Evolutionary conservation across 2,888 invertebrate genomes (phyloP).

Genomic region (Agrotis segetum): DNA sequence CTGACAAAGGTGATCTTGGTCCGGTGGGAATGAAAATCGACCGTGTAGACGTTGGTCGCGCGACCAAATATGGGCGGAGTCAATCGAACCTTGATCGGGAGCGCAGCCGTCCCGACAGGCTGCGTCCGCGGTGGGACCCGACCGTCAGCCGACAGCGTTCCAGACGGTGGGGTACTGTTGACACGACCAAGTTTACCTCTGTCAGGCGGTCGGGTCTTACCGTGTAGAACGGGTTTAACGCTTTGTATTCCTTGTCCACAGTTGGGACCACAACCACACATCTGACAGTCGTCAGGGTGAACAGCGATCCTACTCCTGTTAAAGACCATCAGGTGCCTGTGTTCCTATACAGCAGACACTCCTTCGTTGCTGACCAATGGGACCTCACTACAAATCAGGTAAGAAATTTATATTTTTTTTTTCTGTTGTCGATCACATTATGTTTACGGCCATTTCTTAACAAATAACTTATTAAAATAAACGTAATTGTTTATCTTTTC

Average conservation of each 20-base stretch:
- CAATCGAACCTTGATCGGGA: too few species aligned
- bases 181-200: too few species aligned
- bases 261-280: conserved; percentile 94
- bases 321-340: conserved; percentile 95
- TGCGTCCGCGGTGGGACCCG: too few species aligned
- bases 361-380: conserved; percentile 93
- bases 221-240: too few species aligned
- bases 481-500: conserved; percentile 3
- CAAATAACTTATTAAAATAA: not conserved
- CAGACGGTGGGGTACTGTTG: too few species aligned
- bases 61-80: too few species aligned
- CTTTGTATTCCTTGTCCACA: conserved; percentile 75
- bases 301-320: conserved; percentile 93
- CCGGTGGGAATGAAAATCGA: too few species aligned
- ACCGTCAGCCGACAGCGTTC: too few species aligned
- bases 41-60: too few species aligned
- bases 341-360: conserved; percentile 93
- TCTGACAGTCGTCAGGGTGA: conserved; percentile 93
- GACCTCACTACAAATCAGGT: conserved; percentile 96
- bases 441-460: not conserved
- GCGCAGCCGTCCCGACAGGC: too few species aligned
- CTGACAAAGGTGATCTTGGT: too few species aligned
- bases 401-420: conserved; percentile 41
- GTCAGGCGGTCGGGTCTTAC: too few species aligned
- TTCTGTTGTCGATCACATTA: not conserved